Evolutionary conservation across 1,140 invertebrate species (phyloP), one percentile per base, ranked within the genome.

Genomic region (Trichoplusia ni): DNA sequence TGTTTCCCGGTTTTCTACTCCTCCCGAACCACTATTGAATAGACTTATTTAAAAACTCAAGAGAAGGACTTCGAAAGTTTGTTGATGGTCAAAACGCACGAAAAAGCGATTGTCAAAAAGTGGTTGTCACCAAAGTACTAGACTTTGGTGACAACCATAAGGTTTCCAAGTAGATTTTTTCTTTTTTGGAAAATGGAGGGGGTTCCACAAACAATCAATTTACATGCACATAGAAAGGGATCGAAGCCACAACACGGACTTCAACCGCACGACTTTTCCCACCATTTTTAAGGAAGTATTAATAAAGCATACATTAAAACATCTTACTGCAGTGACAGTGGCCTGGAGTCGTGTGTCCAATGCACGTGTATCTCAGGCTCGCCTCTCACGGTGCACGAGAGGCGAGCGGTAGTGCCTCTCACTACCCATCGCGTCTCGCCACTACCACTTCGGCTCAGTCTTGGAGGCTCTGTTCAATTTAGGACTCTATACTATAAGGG

Each of bases 361-460:
- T 90, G 86, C 4, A 90, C 47, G 44, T 89, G 85, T 27, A 90
- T 84, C 49, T 90, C 87, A 4, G 87, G 87, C 64, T 89, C 87
- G 5, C 87, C 87, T 16, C 82, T 72, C 0, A 86, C 86, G 0
- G 76, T 78, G 33, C 87, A 90, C 0, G 81, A 76, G 2, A 90
- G 67, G 7, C 81, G 67, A 0, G 87, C 82, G 0, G 78, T 80
- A 0, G 86, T 79, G 2, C 86, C 87, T 47, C 87, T 71, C 0
- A 90, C 82, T 18, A 90, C 87, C 86, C 86, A 90, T 46, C 80
- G 40, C 1, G 82, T 82, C 44, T 86, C 87, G 16, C 84, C 84
- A 7, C 78, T 73, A 0, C 83, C 84, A 4, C 79, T 73, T 54
- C 87, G 69, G 4, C 70, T 77, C 3, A 90, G 60, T 56, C 69